A percentile compares a stretch with the other conserved stretches of the same genome.
phyloP scores from a whole-genome alignment of 2,888 invertebrate genomes.

The Catocala sponsa region DNA sequence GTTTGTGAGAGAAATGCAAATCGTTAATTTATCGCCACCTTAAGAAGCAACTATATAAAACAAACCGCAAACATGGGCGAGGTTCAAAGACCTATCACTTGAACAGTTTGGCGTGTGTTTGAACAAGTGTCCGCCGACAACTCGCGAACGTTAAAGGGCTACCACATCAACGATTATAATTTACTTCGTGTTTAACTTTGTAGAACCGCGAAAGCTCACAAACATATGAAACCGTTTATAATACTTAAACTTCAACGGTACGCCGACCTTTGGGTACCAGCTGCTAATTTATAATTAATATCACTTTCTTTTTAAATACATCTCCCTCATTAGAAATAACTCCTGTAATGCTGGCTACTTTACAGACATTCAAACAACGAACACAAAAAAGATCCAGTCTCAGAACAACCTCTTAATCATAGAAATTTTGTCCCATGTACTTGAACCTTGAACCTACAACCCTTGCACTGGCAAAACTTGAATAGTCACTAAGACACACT shows the following conservation, averaged over 20 bases:
- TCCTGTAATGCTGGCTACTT: too few species aligned
- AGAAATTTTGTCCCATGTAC: too few species aligned
- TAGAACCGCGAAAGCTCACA: conserved; percentile 19
- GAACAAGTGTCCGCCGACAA: conserved; percentile 77
- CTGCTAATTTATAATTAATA: not conserved
- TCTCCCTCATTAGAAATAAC: too few species aligned
- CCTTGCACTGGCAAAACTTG: too few species aligned
- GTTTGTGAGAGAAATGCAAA: conserved; percentile 79
- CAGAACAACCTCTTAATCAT: too few species aligned
- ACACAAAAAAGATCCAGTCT: too few species aligned
- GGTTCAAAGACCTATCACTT: conserved; percentile 86
- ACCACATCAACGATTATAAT: conserved; percentile 49
- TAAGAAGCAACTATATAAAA: conserved; percentile 82
- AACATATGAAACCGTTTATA: conserved; percentile 4
- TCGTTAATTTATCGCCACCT: conserved; percentile 86
- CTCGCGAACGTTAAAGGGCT: conserved; percentile 70
- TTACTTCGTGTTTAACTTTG: conserved; percentile 27
- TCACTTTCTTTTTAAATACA: too few species aligned
- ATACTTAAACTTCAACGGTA: conserved; percentile 10
- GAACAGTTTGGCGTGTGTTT: conserved; percentile 79
- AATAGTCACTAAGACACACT: too few species aligned
- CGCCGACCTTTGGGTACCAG: conserved; percentile 2
- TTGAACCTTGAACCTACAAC: too few species aligned
- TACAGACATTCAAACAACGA: too few species aligned
- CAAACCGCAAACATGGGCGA: conserved; percentile 79